Evolutionary conservation across 2,888 invertebrate species (phyloP).

Genomic region (Nematopogon swammerdamellus): DNA sequence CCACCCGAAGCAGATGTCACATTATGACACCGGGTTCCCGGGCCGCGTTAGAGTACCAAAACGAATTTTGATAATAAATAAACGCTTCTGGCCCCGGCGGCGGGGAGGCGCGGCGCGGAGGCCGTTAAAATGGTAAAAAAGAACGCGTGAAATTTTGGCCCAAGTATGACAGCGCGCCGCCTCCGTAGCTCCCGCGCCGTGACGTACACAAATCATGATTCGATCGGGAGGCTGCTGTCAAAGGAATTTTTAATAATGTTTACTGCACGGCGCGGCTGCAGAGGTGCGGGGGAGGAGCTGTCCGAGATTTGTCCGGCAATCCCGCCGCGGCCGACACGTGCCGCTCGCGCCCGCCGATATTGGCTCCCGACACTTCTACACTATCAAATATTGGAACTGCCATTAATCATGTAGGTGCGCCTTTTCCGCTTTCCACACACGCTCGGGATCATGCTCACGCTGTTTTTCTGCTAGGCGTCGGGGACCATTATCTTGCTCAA

Average conservation of each 20-base stretch:
- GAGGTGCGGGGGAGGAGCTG: not conserved
- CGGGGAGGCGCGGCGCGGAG: constrained; percentile 28
- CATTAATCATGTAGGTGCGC: not conserved
- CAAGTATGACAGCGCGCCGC: constrained; percentile 37
- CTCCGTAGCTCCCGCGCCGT: constrained; percentile 12
- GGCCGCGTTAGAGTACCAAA: not conserved
- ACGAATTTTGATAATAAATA: constrained; percentile 56
- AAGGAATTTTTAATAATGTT: constrained; percentile 51
- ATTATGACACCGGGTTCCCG: not conserved
- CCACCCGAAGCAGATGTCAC: not conserved
- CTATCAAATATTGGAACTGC: not conserved
- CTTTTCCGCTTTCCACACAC: no score
- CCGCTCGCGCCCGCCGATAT: not conserved
- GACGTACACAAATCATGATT: constrained; percentile 47
- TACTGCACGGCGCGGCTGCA: constrained; percentile 13
- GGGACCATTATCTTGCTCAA: no score
- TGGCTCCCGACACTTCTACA: not conserved
- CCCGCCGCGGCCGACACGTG: not conserved
- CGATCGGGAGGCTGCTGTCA: constrained; percentile 38
- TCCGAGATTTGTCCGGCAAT: not conserved
- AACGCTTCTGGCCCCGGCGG: no score
- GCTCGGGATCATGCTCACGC: no score
- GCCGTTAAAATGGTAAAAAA: constrained; percentile 40
- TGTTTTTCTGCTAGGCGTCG: no score
- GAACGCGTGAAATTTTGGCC: constrained; percentile 41